Conservation (phyloP, 2,113 vertebrate genomes). For the Malaclemys terrapin region DNA sequence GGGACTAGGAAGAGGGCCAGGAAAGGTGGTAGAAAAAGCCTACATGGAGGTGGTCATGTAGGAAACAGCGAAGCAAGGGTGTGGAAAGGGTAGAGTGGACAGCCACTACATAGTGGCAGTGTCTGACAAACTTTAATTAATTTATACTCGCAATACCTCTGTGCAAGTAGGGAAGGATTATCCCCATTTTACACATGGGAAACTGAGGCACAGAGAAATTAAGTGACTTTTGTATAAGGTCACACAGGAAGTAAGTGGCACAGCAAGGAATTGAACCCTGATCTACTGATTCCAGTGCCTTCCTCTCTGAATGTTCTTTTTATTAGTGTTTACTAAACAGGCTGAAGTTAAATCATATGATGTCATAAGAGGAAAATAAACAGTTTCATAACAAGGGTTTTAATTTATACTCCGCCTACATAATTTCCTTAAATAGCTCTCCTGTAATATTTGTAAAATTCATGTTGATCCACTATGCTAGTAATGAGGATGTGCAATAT, state of each 20-base stretch:
- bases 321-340: not conserved
- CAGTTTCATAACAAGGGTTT: not conserved
- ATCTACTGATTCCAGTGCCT: not conserved
- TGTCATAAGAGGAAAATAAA: slow-evolving; percentile 2
- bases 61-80: not conserved
- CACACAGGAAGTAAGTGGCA: not conserved
- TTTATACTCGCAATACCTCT: not conserved
- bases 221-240: not conserved
- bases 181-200: not conserved
- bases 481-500: not conserved
- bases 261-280: not conserved
- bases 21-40: not conserved
- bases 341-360: not conserved
- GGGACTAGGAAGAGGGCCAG: not conserved
- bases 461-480: not conserved
- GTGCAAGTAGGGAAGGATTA: not conserved
- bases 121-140: not conserved
- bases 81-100: not conserved
- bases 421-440: not conserved
- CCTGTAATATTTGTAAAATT: not conserved
- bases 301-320: not conserved
- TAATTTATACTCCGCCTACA: not conserved
- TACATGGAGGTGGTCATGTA: rapidly evolving
- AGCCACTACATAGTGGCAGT: not conserved
- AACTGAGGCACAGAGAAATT: not conserved